phyloP scores from a whole-genome alignment of 2,888 invertebrate genomes.

The Drosophila subsilvestris region DNA sequence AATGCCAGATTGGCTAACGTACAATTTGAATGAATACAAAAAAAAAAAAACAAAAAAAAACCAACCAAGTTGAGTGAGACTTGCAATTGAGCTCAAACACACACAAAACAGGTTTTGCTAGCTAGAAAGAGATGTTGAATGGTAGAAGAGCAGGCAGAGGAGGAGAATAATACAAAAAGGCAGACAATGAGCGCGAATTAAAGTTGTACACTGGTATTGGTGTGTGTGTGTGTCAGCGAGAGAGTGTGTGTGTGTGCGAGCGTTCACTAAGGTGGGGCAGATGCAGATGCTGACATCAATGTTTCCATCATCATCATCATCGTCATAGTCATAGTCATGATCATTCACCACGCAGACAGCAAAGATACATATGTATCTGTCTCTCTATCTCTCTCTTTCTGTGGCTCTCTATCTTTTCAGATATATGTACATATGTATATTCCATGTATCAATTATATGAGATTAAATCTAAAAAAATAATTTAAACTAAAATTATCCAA shows the following conservation, averaged over 20 bases:
- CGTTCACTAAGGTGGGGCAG: slow-evolving; percentile 67
- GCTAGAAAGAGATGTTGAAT: slow-evolving; percentile 35
- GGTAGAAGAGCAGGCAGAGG: slow-evolving; percentile 32
- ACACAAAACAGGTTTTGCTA: slow-evolving; percentile 66
- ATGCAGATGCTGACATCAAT: slow-evolving; percentile 51
- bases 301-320: slow-evolving; percentile 35
- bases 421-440: too few relatives aligned
- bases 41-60: background rate
- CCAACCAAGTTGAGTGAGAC: background rate
- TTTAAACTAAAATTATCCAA: slow-evolving; percentile 13
- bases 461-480: background rate
- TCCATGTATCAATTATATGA: background rate
- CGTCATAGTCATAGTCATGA: slow-evolving; percentile 23
- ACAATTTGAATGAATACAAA: background rate
- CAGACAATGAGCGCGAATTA: slow-evolving; percentile 52
- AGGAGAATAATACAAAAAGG: slow-evolving; percentile 35
- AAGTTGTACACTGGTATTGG: slow-evolving; percentile 28
- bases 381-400: slow-evolving; percentile 6
- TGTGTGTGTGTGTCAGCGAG: slow-evolving; percentile 20
- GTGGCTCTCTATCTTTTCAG: background rate
- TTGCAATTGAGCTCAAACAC: slow-evolving; percentile 4
- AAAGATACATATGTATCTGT: slow-evolving; percentile 1
- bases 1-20: background rate
- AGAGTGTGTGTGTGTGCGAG: background rate
- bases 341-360: background rate